Conservation (phyloP, 1,140 invertebrate genomes). For the Scaptomyza pallida region DNA sequence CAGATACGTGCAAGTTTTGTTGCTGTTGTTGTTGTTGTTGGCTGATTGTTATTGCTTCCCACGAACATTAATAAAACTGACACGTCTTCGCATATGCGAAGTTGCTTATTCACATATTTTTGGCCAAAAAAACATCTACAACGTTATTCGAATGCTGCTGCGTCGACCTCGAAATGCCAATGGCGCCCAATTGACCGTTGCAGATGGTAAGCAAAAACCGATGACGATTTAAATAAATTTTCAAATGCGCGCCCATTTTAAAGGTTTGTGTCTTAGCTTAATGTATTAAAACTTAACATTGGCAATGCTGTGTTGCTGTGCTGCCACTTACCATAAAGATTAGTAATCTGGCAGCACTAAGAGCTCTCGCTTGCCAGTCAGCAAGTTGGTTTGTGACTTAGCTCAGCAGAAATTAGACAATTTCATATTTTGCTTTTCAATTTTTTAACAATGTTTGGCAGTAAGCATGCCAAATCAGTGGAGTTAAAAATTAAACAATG, state of each 20-base stretch:
- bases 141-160: slow-evolving; percentile 10
- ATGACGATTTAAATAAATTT: slow-evolving; percentile 3
- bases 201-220: neutral
- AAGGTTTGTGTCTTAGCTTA: slow-evolving; percentile 27
- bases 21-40: slow-evolving; percentile 31
- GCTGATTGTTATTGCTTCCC: slow-evolving; percentile 56
- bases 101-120: slow-evolving; percentile 38
- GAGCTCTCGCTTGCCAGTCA: neutral
- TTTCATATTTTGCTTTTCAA: too few species aligned
- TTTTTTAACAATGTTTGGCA: too few species aligned
- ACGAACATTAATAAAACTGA: slow-evolving; percentile 75
- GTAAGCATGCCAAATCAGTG: too few species aligned
- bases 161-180: slow-evolving; percentile 30
- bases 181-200: slow-evolving; percentile 11
- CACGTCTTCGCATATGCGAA: slow-evolving; percentile 64
- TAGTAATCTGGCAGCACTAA: slow-evolving; percentile 6
- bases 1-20: slow-evolving; percentile 39
- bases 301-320: neutral
- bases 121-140: slow-evolving; percentile 29
- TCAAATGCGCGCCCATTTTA: slow-evolving; percentile 7
- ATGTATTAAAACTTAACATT: neutral
- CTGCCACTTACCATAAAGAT: neutral
- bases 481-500: too few species aligned
- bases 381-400: too few species aligned
- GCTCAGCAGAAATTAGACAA: too few species aligned